phyloP scores from a whole-genome alignment of 2,888 invertebrate genomes.

The Cryptophagus acutangulus region DNA sequence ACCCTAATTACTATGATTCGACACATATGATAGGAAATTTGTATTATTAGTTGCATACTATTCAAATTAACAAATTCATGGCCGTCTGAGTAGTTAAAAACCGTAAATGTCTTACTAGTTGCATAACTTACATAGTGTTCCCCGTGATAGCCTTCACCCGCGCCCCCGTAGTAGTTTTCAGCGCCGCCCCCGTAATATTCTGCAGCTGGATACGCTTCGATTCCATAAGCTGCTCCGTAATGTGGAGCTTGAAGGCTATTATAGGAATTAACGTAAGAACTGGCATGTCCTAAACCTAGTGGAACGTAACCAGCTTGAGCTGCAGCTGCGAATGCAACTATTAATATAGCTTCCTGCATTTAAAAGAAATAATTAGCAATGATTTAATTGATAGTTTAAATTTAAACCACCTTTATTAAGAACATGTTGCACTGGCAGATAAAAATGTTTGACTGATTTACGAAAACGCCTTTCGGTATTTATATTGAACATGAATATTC shows the following conservation, averaged over 20 bases:
- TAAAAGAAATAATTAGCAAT: no score
- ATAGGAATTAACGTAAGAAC: neutral
- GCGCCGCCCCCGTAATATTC: neutral
- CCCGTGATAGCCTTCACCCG: neutral
- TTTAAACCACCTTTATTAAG: slow-evolving; percentile 1
- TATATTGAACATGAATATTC: no score
- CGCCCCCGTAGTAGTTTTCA: neutral
- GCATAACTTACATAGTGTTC: neutral
- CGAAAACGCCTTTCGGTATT: no score
- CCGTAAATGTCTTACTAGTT: neutral
- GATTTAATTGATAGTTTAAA: no score
- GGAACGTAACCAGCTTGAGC: slow-evolving; percentile 3
- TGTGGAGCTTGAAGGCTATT: neutral
- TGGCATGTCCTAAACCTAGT: neutral
- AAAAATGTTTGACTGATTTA: no score
- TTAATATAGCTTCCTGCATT: no score
- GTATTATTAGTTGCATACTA: no score
- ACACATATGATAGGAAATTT: no score
- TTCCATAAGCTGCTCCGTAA: neutral
- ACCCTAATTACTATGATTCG: no score
- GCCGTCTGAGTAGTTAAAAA: neutral
- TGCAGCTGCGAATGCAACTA: neutral
- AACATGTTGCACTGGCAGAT: neutral
- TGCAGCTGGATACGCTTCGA: neutral
- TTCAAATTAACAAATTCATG: no score